phyloP scores from a whole-genome alignment of 1,140 invertebrate genomes.

The Euborellia annulipes region DNA sequence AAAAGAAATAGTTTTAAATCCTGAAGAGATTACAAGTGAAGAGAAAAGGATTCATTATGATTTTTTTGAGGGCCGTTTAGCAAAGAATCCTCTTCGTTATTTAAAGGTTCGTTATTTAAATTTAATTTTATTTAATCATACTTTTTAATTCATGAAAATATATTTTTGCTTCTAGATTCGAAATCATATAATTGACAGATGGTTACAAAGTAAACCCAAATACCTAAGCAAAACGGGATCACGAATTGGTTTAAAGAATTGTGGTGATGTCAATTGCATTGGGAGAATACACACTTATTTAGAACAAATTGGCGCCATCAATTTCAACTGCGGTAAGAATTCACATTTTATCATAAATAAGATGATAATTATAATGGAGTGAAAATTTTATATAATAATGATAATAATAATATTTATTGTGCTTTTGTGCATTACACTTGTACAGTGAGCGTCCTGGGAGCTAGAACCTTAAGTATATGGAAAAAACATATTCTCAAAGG shows the following conservation, averaged over 20 bases:
- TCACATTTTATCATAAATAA: too few relatives aligned
- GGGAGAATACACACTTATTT: constrained; percentile 42
- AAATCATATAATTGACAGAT: constrained; percentile 40
- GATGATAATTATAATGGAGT: too few relatives aligned
- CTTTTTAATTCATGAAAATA: constrained; percentile 4
- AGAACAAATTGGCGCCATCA: constrained; percentile 46
- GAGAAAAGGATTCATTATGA: constrained; percentile 39
- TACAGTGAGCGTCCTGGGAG: too few relatives aligned
- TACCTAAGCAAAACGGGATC: constrained; percentile 44
- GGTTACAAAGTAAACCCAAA: constrained; percentile 34
- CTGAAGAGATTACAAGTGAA: constrained; percentile 30
- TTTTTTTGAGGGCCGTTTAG: constrained; percentile 38
- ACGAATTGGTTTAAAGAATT: constrained; percentile 39
- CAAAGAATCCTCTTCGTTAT: constrained; percentile 41
- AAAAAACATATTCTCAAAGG: too few relatives aligned
- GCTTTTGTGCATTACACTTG: too few relatives aligned
- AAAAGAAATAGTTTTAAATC: constrained; percentile 27
- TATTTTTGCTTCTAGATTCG: constrained; percentile 32
- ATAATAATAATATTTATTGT: too few relatives aligned
- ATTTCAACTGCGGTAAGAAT: constrained; percentile 42
- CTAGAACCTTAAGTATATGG: too few relatives aligned
- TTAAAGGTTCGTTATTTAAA: constrained; percentile 25
- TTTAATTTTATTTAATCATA: background rate
- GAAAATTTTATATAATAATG: too few relatives aligned
- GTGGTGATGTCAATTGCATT: constrained; percentile 46